Percentiles rank a stretch among this genome's conserved stretches.
Conservation (phyloP, 2,113 vertebrate genomes). For the Gasterosteus aculeatus region DNA sequence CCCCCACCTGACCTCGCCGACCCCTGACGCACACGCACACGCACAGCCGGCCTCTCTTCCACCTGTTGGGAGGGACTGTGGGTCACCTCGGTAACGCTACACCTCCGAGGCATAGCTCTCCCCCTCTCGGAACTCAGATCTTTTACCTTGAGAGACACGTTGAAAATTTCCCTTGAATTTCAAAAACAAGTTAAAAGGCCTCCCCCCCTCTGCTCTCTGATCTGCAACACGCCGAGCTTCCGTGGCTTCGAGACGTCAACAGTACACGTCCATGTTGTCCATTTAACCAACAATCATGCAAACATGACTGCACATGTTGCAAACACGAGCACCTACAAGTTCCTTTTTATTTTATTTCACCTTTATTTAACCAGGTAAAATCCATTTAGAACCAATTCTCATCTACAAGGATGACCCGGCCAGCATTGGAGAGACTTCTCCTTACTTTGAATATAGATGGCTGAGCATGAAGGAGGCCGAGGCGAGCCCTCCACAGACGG, state of each 20-base stretch:
- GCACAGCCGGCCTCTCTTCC: constrained; percentile 49
- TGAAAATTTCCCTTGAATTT: not conserved
- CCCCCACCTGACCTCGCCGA: constrained; percentile 42
- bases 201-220: too few species aligned
- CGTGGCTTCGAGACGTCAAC: too few species aligned
- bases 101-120: constrained; percentile 2
- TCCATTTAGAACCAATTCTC: too few species aligned
- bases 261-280: not conserved
- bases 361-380: too few species aligned
- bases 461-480: constrained; percentile 48
- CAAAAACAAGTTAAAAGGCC: not conserved
- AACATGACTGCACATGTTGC: not conserved
- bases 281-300: not conserved
- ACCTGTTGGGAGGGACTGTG: constrained; percentile 51
- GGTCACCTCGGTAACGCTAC: constrained; percentile 43
- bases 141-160: not conserved
- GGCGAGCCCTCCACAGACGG: constrained; percentile 39
- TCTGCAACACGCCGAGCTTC: not conserved
- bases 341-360: not conserved
- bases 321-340: not conserved
- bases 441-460: constrained; percentile 7
- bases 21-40: constrained; percentile 30
- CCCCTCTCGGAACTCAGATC: not conserved
- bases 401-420: too few species aligned
- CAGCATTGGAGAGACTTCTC: not conserved